Evolutionary conservation across 2,797 vertebrate species (phyloP), one percentile per base, ranked within the genome.

Genomic region (Tamandua tetradactyla): DNA sequence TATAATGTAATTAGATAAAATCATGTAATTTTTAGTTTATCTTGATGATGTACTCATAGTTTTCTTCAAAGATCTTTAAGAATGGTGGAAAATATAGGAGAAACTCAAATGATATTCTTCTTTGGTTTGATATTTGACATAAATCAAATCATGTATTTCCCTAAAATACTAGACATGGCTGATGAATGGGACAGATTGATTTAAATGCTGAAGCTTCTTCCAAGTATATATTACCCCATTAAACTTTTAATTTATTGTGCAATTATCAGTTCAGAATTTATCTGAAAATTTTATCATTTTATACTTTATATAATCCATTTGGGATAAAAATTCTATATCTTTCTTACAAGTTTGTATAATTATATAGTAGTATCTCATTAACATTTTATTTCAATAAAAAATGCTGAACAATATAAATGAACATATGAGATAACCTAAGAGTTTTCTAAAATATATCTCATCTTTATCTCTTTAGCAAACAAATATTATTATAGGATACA

Each of bases 111-210:
- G 17, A 40, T 76, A 25, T 83, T 78, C 35, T 85, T 89, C 42
- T 86, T 89, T 69, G 23, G 35, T 92, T 93, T 92, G 37, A 44
- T 37, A 68, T 59, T 90, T 94, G 42, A 74, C 85, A 74, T 91
- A 91, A 92, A 90, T 85, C 49, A 87, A 92, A 78, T 93, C 83
- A 75, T 82, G 89, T 44, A 47, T 25, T 71, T 89, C 37, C 68
- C 87, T 61, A 7, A 40, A 72, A 13, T 7, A 25, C 4, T 85
- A 85, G 49, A 42, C 64, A 68, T 80, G 5, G 74, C 35, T 94
- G 87, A 85, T 87, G 47, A 81, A 92, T 92, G 42, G 85, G 61
- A 22, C 1, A 72, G 40, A 89, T 90, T 64, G 47, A n/a, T 68
- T 59, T 13, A 9, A n/a, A 27, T 71, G 23, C 4, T 8, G 32